phyloP scores from a whole-genome alignment of 2,888 invertebrate species.

The Eilema depressum region DNA sequence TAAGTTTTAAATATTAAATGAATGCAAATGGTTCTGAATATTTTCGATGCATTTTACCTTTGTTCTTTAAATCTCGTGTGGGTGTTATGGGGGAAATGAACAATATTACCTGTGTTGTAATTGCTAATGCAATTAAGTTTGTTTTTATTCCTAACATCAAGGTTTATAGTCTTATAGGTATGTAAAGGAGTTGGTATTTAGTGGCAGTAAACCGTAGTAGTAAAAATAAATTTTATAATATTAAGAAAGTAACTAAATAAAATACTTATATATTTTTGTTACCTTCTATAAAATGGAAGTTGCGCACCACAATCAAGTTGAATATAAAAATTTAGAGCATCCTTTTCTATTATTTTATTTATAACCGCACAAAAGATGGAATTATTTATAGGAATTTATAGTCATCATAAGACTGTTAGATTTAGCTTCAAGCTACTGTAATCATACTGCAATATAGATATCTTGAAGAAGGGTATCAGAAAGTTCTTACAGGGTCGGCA shows the following conservation, averaged over 20 bases:
- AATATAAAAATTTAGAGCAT: neutral
- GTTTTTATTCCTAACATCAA: neutral
- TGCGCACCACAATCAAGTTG: neutral
- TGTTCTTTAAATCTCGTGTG: neutral
- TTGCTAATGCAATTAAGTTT: neutral
- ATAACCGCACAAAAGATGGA: no score
- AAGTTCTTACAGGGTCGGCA: no score
- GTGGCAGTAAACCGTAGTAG: neutral
- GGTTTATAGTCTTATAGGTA: neutral
- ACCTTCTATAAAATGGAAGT: neutral
- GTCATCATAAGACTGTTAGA: no score
- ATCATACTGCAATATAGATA: no score
- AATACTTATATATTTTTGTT: neutral
- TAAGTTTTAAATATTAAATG: conserved; percentile 3
- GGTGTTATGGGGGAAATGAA: neutral
- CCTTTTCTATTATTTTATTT: neutral
- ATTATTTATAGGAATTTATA: no score
- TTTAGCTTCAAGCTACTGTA: no score
- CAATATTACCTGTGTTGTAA: neutral
- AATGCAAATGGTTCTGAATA: neutral
- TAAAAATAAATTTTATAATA: neutral
- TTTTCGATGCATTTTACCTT: neutral
- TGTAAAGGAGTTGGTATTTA: neutral
- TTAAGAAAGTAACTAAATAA: no score
- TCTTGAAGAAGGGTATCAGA: no score